Evolutionary conservation across 37 sponge, comb jelly and placozoan species (phyloP).

Genomic region (Spongia lamella): DNA sequence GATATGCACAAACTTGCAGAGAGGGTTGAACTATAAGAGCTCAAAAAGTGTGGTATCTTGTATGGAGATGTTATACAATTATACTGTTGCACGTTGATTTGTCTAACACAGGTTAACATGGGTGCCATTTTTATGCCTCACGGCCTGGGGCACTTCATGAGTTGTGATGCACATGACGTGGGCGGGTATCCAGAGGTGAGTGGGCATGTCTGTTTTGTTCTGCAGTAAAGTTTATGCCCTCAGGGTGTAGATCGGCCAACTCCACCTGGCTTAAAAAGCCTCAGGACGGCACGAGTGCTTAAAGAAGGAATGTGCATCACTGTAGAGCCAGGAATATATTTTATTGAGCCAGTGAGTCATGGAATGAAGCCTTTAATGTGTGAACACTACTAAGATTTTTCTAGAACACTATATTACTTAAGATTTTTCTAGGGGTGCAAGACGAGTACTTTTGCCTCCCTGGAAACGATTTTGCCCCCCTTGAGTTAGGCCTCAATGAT

Average conservation of each 20-base stretch:
- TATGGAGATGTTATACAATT: slow-evolving; percentile 75
- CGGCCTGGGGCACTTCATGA: slow-evolving; percentile 98
- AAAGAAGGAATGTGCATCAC: slow-evolving; percentile 97
- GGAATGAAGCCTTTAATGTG: neutral
- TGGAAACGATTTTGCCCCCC: too few species aligned
- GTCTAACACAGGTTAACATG: slow-evolving; percentile 13
- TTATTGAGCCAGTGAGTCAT: slow-evolving; percentile 79
- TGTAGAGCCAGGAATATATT: slow-evolving; percentile 96
- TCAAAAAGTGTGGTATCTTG: slow-evolving; percentile 76
- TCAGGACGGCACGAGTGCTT: slow-evolving; percentile 84
- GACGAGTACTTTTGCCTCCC: too few species aligned
- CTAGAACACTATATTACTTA: too few species aligned
- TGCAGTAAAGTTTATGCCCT: slow-evolving; percentile 6
- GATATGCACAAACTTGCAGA: slow-evolving; percentile 97
- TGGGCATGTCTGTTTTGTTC: neutral
- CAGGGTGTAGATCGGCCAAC: slow-evolving; percentile 62
- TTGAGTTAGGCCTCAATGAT: too few species aligned
- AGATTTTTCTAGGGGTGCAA: too few species aligned
- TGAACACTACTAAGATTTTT: too few species aligned
- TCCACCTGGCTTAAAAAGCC: slow-evolving; percentile 73
- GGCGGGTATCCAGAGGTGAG: slow-evolving; percentile 91
- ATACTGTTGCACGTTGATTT: neutral
- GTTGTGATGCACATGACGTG: slow-evolving; percentile 95
- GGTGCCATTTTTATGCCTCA: slow-evolving; percentile 99
- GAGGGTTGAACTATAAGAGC: slow-evolving; percentile 65